Base-by-base conservation (phyloP, 2,113 vertebrate genomes). In the Trematocara unimaculatum region DNA sequence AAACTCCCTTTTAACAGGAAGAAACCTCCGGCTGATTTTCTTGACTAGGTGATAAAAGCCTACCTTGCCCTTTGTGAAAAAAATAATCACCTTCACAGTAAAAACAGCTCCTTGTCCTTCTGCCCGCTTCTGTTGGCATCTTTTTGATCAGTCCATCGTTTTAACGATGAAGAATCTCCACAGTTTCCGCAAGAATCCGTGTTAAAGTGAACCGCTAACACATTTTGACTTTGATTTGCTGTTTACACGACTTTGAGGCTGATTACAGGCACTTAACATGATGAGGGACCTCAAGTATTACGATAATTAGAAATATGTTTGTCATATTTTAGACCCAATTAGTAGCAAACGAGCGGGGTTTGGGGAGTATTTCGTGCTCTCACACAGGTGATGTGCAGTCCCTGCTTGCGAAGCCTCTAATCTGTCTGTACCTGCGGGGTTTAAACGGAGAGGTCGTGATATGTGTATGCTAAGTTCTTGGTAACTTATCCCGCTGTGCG, bases 301-400 rank as follows among this genome's bases (percentile, higher is more conserved):
- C 23, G 14, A 70, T 87, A 81, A 84, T 58, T 86, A 56, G 14
- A 18, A 40, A 81, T 15, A 9, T 67, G 49, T 67, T 51, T 49
- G 31, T 79, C 67, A 62, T 7, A n/a, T 82, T 80, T 79, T 45
- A 60, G 58, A 11, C 5, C 51, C 8, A 90, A 72, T 87, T 85
- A 60, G 31, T 20, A 35, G 64, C 14, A 55, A 58, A 14, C 8
- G 6, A 58, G 18, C 15, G 13, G 14, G 64, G 56, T 82, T 74
- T 33, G 10, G n/a, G 29, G 79, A 29, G 5, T 33, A 35, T 29
- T 56, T 58, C 23, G 38, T 64, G 13, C 9, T 13, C 7, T 33
- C 45, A 77, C 45, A 51, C 45, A 31, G 45, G 72, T 77, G 26
- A 51, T 51, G 17, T n/a, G 72, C 4, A 0, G 26, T 31, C 26